phyloP scores from a whole-genome alignment of 2,888 invertebrate genomes.

The Apamea epomidion region DNA sequence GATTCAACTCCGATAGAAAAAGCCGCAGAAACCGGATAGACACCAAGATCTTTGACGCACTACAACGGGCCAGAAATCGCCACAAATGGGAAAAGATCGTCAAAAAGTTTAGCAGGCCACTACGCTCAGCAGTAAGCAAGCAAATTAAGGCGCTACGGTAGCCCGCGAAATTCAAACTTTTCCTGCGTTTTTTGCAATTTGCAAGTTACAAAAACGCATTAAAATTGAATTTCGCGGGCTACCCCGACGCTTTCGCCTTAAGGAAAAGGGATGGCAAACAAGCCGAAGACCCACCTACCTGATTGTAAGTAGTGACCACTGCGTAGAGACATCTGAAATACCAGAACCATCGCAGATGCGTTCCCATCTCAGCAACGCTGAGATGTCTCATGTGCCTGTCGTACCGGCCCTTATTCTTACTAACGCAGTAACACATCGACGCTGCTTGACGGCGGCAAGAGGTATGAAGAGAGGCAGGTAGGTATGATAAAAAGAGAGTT shows the following conservation, averaged over 20 bases:
- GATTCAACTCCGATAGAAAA: not conserved
- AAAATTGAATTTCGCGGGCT: not conserved
- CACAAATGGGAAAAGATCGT: not conserved
- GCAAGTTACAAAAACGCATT: too few relatives aligned
- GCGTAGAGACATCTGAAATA: not conserved
- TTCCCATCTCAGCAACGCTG: not conserved
- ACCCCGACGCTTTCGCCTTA: too few relatives aligned
- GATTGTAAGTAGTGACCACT: not conserved
- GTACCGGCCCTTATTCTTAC: not conserved
- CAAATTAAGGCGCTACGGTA: not conserved
- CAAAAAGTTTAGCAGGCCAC: not conserved
- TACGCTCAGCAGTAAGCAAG: too few relatives aligned
- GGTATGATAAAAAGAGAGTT: not conserved
- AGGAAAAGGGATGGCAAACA: not conserved
- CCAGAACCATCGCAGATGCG: not conserved
- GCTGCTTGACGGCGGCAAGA: not conserved
- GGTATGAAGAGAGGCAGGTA: not conserved
- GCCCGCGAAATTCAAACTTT: too few relatives aligned
- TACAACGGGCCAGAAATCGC: not conserved
- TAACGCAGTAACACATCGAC: not conserved
- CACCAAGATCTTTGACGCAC: not conserved
- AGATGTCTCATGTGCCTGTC: not conserved
- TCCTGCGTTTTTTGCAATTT: too few relatives aligned
- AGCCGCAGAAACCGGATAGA: not conserved
- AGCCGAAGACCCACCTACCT: constrained; percentile 1